These are phyloP conservation scores for Stenopsyche tienmushanensis DNA, from an alignment of 1,140 invertebrate genomes.

Conservation along the genomic window DNA sequence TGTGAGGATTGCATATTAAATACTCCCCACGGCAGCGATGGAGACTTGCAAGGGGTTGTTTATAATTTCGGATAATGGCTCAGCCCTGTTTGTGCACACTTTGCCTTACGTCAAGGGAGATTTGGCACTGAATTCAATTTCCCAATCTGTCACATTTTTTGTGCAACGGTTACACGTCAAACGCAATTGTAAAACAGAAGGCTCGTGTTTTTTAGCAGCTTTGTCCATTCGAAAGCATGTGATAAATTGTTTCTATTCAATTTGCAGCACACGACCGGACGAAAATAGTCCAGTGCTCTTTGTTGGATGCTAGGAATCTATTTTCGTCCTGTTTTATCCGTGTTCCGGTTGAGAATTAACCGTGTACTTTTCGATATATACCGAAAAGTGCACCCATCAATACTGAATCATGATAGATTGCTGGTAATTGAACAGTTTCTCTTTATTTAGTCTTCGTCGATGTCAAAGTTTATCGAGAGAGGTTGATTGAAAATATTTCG, in stretches of 20 bases:
- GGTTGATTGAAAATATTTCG: no score
- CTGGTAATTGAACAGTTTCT: background rate
- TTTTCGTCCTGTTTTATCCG: background rate
- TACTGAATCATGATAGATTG: background rate
- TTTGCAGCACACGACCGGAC: conserved; percentile 14
- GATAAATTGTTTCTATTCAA: conserved; percentile 31
- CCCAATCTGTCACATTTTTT: no score
- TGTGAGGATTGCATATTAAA: no score
- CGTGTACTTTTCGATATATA: background rate
- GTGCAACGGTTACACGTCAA: background rate
- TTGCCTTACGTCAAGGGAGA: no score
- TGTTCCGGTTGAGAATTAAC: conserved; percentile 10
- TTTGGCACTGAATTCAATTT: no score
- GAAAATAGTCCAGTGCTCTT: conserved; percentile 12
- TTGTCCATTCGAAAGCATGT: conserved; percentile 19
- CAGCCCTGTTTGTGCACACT: no score
- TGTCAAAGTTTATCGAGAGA: no score
- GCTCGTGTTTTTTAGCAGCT: background rate
- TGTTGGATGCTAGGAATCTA: background rate
- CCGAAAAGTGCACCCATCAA: background rate
- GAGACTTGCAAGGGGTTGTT: no score
- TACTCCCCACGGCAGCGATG: no score
- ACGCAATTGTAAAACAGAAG: conserved; percentile 1
- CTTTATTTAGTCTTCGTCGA: no score
- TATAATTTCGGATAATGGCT: no score